Evolutionary conservation across 2,113 vertebrate species (phyloP).

Genomic region (Neodontobutis hainanensis): DNA sequence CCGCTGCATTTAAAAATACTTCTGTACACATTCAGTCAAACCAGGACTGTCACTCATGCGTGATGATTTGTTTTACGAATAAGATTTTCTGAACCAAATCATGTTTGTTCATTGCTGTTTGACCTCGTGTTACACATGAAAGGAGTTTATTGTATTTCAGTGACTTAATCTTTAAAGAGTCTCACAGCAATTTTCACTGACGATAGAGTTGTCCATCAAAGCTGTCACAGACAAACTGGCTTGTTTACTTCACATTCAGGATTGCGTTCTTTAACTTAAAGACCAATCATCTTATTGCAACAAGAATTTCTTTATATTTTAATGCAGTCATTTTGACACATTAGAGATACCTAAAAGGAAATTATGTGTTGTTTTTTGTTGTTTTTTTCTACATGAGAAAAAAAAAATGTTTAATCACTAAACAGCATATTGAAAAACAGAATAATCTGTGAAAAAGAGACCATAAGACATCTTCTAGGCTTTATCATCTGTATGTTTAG

Average conservation of each 20-base stretch:
- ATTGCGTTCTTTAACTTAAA: background rate
- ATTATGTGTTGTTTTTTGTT: too few species aligned
- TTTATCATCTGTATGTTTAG: too few species aligned
- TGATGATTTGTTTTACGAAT: background rate
- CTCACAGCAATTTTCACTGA: background rate
- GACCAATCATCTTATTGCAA: background rate
- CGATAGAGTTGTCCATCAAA: conserved; percentile 58
- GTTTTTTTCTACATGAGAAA: too few species aligned
- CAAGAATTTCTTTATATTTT: background rate
- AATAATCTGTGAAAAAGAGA: too few species aligned
- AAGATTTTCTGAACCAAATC: background rate
- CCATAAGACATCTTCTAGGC: too few species aligned
- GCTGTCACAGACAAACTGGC: conserved; percentile 28
- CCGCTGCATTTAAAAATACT: conserved; percentile 31
- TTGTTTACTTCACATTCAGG: conserved; percentile 17
- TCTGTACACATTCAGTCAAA: too few species aligned
- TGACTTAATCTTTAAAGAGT: too few species aligned
- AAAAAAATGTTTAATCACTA: too few species aligned
- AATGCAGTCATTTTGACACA: background rate
- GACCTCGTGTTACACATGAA: conserved; percentile 36
- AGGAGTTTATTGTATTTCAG: conserved; percentile 27
- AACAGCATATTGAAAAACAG: too few species aligned
- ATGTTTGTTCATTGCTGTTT: conserved; percentile 37
- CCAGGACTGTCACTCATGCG: background rate
- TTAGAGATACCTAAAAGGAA: too few species aligned